A percentile compares a stretch with the other conserved stretches of the same genome.
Conservation (phyloP, 2,888 invertebrate species). For the Yponomeuta malinellus region DNA sequence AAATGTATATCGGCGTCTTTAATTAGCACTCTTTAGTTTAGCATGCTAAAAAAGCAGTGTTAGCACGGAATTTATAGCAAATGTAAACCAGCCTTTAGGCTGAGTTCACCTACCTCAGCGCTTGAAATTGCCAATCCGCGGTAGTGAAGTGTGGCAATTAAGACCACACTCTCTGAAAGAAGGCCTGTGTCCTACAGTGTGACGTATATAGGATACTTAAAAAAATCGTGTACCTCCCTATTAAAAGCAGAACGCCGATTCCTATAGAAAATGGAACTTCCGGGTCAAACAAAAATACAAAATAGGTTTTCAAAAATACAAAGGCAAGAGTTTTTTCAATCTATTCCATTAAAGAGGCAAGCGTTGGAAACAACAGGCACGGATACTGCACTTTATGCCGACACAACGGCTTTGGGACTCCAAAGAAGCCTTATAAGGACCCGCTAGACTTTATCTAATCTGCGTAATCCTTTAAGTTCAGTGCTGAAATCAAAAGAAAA, state of each 20-base stretch:
- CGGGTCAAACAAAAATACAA: not conserved
- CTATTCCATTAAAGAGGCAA: constrained; percentile 6
- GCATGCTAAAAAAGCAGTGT: too few relatives aligned
- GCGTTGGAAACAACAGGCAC: constrained; percentile 5
- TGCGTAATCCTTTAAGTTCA: constrained; percentile 25
- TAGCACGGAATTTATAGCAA: too few relatives aligned
- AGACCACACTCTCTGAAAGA: too few relatives aligned
- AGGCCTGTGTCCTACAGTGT: too few relatives aligned
- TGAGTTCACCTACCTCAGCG: too few relatives aligned
- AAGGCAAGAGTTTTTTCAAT: not conserved
- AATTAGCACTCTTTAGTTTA: too few relatives aligned
- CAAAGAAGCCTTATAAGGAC: constrained; percentile 28
- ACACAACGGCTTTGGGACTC: constrained; percentile 28
- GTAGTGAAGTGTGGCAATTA: too few relatives aligned
- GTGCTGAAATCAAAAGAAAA: constrained; percentile 15
- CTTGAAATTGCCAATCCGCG: too few relatives aligned
- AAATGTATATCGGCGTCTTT: too few relatives aligned
- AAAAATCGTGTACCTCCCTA: too few relatives aligned
- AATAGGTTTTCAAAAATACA: not conserved
- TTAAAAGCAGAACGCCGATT: not conserved
- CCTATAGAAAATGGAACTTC: not conserved
- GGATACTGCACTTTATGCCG: constrained; percentile 22
- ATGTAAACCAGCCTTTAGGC: too few relatives aligned
- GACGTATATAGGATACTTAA: too few relatives aligned
- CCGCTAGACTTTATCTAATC: constrained; percentile 28